Evolutionary conservation across 2,888 invertebrate genomes (phyloP).

Genomic region (Eristalis pertinax): DNA sequence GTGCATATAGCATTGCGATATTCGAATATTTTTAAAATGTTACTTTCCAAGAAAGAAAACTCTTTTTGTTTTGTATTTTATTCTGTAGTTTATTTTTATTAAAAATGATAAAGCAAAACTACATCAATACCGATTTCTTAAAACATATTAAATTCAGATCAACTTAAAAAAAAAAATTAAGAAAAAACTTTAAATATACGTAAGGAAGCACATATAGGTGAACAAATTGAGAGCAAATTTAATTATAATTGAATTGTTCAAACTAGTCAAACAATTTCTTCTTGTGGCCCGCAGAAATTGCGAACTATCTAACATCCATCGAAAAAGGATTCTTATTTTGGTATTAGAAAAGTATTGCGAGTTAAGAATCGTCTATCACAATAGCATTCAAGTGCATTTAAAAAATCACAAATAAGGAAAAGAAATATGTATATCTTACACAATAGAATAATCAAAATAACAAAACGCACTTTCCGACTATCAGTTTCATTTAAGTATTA

Average conservation of each 20-base stretch:
- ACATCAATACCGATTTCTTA: constrained; percentile 12
- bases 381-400: constrained; percentile 1
- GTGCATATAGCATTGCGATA: too few relatives aligned
- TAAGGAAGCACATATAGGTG: background rate
- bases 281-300: background rate
- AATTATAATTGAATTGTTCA: background rate
- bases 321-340: background rate
- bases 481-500: background rate
- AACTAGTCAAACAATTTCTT: constrained; percentile 13
- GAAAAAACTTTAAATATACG: background rate
- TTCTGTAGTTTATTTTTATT: constrained; percentile 29
- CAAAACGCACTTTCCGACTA: background rate
- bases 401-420: background rate
- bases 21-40: too few relatives aligned
- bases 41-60: background rate
- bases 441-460: background rate
- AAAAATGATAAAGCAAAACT: constrained; percentile 49
- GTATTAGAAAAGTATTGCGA: constrained; percentile 11
- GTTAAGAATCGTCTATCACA: constrained; percentile 35
- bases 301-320: background rate
- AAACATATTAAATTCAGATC: background rate
- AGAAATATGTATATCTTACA: background rate
- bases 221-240: background rate
- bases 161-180: background rate
- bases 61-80: background rate